phyloP scores from a whole-genome alignment of 2,797 vertebrate species.

The Falco cherrug region DNA sequence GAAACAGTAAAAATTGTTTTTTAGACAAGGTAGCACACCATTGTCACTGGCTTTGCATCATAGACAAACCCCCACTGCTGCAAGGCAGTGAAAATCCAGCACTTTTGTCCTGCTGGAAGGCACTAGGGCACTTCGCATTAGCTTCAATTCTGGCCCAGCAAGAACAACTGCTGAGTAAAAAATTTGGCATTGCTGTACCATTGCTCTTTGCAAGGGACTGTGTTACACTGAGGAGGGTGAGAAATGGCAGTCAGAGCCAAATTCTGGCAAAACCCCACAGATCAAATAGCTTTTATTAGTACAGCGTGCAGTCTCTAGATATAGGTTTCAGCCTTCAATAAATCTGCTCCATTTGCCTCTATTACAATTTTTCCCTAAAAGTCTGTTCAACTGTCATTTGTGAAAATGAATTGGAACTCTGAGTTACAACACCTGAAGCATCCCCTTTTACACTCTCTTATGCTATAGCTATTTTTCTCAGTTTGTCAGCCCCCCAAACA shows the following conservation, averaged over 20 bases:
- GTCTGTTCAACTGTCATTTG: background rate
- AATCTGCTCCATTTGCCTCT: background rate
- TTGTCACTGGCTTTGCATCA: background rate
- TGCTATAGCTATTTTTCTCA: background rate
- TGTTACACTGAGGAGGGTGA: background rate
- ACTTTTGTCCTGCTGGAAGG: background rate
- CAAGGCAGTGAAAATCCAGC: background rate
- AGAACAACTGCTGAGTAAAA: background rate
- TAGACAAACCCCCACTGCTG: background rate
- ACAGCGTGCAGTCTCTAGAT: background rate
- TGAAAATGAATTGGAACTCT: background rate
- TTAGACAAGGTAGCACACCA: background rate
- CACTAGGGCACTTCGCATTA: background rate
- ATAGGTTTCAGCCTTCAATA: background rate
- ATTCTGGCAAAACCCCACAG: background rate
- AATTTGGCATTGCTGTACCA: background rate
- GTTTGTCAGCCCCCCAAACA: background rate
- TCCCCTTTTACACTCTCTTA: background rate
- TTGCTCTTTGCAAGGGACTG: background rate
- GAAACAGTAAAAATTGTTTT: background rate
- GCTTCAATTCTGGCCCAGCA: background rate
- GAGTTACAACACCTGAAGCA: background rate
- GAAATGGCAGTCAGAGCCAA: background rate
- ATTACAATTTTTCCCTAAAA: background rate
- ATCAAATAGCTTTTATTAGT: background rate